Evolutionary conservation across 2,888 invertebrate species (phyloP).

Genomic region (Drosophila mimica): DNA sequence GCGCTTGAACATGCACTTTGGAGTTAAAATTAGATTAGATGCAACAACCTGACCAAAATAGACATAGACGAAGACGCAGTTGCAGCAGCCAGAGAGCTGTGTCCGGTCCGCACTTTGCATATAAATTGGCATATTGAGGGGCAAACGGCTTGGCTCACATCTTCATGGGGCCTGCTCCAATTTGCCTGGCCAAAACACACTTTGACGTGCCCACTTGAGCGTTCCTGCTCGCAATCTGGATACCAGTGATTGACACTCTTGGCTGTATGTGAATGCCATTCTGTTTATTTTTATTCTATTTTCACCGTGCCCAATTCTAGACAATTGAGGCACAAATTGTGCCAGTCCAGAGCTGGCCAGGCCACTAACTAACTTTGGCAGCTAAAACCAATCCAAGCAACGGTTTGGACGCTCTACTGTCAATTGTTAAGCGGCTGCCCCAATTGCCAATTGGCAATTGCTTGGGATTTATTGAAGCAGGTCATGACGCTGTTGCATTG

Average conservation of each 20-base stretch:
- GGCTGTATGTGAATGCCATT: slow-evolving; percentile 6
- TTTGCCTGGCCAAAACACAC: slow-evolving; percentile 30
- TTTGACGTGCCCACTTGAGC: slow-evolving; percentile 34
- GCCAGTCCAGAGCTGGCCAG: slow-evolving; percentile 23
- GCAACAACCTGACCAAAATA: slow-evolving; percentile 33
- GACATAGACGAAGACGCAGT: slow-evolving; percentile 1
- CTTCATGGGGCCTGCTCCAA: slow-evolving; percentile 46
- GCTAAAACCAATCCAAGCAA: slow-evolving; percentile 53
- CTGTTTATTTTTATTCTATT: slow-evolving; percentile 12
- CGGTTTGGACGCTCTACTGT: slow-evolving; percentile 56
- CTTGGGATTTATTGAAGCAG: slow-evolving; percentile 67
- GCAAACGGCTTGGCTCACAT: slow-evolving; percentile 42
- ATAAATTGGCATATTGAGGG: slow-evolving; percentile 16
- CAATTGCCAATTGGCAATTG: slow-evolving; percentile 48
- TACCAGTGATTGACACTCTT: slow-evolving; percentile 53
- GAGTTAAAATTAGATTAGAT: slow-evolving; percentile 77
- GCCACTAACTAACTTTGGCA: slow-evolving; percentile 53
- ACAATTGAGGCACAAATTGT: slow-evolving; percentile 53
- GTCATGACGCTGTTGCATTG: slow-evolving; percentile 62
- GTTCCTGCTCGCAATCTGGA: slow-evolving; percentile 21
- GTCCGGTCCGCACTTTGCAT: slow-evolving; percentile 40
- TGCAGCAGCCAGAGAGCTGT: slow-evolving; percentile 10
- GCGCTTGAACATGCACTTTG: slow-evolving; percentile 64
- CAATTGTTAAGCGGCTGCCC: slow-evolving; percentile 52
- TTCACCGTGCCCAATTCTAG: slow-evolving; percentile 61